Evolutionary conservation across 2,113 vertebrate species (phyloP).

Genomic region (Cephalopholis sonnerati): DNA sequence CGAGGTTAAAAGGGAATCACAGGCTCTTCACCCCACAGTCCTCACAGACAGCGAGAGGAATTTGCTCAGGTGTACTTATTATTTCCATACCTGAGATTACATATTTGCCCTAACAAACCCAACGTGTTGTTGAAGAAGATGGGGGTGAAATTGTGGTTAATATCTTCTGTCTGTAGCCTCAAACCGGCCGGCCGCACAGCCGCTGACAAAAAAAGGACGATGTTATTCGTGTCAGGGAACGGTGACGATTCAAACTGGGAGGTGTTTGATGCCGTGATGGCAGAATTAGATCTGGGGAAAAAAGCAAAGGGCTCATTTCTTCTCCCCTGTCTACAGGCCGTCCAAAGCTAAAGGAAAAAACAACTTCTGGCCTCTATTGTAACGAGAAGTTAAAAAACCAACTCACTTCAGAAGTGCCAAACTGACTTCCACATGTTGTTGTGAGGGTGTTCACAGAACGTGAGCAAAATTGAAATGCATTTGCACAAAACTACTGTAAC

Average conservation of each 20-base stretch:
- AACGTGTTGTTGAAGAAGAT: conserved; percentile 3
- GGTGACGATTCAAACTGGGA: conserved; percentile 25
- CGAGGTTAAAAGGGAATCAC: conserved; percentile 52
- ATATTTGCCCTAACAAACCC: conserved; percentile 6
- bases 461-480: conserved; percentile 74
- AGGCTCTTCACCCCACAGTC: conserved; percentile 5
- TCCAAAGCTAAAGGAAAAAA: conserved; percentile 43
- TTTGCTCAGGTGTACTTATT: conserved; percentile 53
- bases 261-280: conserved; percentile 47
- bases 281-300: conserved; percentile 44
- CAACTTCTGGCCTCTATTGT: conserved; percentile 29
- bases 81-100: conserved; percentile 50
- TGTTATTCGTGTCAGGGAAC: conserved; percentile 23
- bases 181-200: background rate
- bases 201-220: background rate
- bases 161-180: conserved; percentile 27
- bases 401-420: conserved; percentile 89
- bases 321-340: conserved; percentile 34
- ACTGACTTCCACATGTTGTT: conserved; percentile 81
- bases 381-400: conserved; percentile 12
- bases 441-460: conserved; percentile 78
- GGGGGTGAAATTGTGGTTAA: conserved; percentile 56
- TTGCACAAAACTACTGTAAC: conserved; percentile 97
- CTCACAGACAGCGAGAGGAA: conserved; percentile 25
- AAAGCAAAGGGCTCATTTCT: conserved; percentile 66